Percentiles rank a stretch among this genome's conserved stretches.
phyloP scores from a whole-genome alignment of 2,888 invertebrate genomes.

The Dolichopus griseipennis region DNA sequence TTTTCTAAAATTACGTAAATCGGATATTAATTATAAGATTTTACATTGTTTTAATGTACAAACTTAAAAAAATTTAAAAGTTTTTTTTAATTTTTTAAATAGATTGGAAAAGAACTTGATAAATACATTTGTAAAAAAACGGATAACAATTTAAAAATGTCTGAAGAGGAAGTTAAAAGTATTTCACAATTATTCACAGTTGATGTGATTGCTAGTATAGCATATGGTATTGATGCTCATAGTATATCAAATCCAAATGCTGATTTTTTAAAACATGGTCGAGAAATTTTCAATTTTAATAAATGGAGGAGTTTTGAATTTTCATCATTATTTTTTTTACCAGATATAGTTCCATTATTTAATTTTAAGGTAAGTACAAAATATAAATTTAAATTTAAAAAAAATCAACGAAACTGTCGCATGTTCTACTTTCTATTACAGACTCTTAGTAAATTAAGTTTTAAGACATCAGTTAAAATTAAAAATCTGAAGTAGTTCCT shows the following conservation, averaged over 20 bases:
- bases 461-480: too few relatives aligned
- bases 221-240: constrained; percentile 37
- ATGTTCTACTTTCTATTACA: too few relatives aligned
- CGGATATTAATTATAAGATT: too few relatives aligned
- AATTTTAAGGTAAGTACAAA: constrained; percentile 28
- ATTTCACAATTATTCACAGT: constrained; percentile 33
- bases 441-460: too few relatives aligned
- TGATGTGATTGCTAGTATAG: constrained; percentile 37
- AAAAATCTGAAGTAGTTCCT: too few relatives aligned
- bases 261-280: constrained; percentile 33
- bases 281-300: constrained; percentile 27
- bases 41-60: too few relatives aligned
- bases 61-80: too few relatives aligned
- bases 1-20: too few relatives aligned
- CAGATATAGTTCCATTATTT: constrained; percentile 30
- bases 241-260: constrained; percentile 33
- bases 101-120: constrained; percentile 33
- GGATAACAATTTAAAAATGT: neutral
- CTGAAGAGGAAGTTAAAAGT: constrained; percentile 31
- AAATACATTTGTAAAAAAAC: constrained; percentile 19
- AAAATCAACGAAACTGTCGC: too few relatives aligned
- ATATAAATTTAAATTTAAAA: too few relatives aligned
- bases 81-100: neutral
- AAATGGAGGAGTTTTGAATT: constrained; percentile 31
- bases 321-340: constrained; percentile 34